Evolutionary conservation across 2,888 invertebrate species (phyloP), one percentile per base, ranked within the genome.

Genomic region (Callinectes sapidus): DNA sequence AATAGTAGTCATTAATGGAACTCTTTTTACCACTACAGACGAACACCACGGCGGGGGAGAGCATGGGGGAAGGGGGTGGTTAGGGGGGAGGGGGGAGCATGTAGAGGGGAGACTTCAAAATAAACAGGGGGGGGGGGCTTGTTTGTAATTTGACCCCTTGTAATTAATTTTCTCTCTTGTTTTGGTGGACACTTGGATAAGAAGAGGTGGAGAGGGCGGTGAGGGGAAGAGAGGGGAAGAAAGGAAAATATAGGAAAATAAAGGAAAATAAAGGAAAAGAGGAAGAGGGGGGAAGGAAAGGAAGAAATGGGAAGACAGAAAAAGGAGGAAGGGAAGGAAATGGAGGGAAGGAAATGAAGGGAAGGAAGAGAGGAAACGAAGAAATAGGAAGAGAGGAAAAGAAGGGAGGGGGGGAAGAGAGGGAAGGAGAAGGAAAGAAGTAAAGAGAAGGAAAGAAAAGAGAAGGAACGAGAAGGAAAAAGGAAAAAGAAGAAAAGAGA

Each of bases 31-130:
- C 13, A 35, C 81, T 81, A 81, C 32, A 3, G 35, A 71, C 81
- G 81, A 35, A 81, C 81, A 81, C 81, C 81, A n/a, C 81, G 81
- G 81, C 81, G 16, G 23, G 81, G 35, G 35, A 81, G 71, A 23
- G 28, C n/a, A 71, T 6, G 1, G 28, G 71, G 66, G 66, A 8
- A 2, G 28, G 71, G 66, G 66, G n/a, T 2, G n/a, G n/a, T 23
- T 2, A 18, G 18, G 18, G 61, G 61, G 18, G 39, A 5, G 61
- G 23, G 61, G 23, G 18, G 2, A 18, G 23, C 18, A 23, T n/a
- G n/a, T 23, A 18, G 23, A 61, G 18, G 61, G 61, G 61, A 61
- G 61, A 23, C 16, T 61, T 61, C 14, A 61, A 61, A 61, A 61
- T 23, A 61, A 71, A 71, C 23, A 28, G n/a, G 3, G n/a, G n/a